Evolutionary conservation across 1,140 invertebrate genomes (phyloP), one percentile per base, ranked within the genome.

Genomic region (Ylistrum balloti): DNA sequence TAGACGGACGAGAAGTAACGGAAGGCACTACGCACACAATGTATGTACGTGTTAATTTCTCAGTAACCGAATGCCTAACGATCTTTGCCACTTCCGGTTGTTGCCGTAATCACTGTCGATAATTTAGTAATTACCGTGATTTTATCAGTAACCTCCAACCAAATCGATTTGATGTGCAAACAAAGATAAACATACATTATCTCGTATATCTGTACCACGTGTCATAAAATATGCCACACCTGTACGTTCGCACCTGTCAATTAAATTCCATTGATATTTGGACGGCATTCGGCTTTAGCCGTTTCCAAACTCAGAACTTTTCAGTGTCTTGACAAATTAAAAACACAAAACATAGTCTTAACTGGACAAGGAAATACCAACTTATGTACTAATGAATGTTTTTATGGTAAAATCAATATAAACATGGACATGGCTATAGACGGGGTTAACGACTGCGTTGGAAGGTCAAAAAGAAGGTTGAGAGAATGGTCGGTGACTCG

Each of bases 111-210:
- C 11, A 28, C 56, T n/a, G 22, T 3, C 56, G 56, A 74, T 74
- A 74, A 74, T 74, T n/a, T 28, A 28, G 56, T 74, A 74, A 74
- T 74, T 28, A 74, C 56, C 56, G 5, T 74, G 56, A 74, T 74
- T 5, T 7, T 28, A 74, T 74, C 56, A 28, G 28, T 74, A 74
- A 74, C 56, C 17, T 28, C 22, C 22, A 74, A 7, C 56, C 56
- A 74, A 74, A 74, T n/a, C 7, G 56, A 74, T 74, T 5, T 28
- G 5, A 74, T 74, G 56, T n/a, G 15, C 22, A 74, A 74, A 74
- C 3, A 74, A 74, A 74, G 56, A 22, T 28, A 11, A n/a, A n/a
- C n/a, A n/a, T 74, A 11, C 28, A 28, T 74, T 17, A 74, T 74
- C 56, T 28, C 5, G 22, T 74, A 28, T 74, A 28, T 28, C 22